These are phyloP conservation scores for Notarius lentiginosus DNA, from an alignment of 2,113 vertebrate genomes.

Conservation along the genomic window DNA sequence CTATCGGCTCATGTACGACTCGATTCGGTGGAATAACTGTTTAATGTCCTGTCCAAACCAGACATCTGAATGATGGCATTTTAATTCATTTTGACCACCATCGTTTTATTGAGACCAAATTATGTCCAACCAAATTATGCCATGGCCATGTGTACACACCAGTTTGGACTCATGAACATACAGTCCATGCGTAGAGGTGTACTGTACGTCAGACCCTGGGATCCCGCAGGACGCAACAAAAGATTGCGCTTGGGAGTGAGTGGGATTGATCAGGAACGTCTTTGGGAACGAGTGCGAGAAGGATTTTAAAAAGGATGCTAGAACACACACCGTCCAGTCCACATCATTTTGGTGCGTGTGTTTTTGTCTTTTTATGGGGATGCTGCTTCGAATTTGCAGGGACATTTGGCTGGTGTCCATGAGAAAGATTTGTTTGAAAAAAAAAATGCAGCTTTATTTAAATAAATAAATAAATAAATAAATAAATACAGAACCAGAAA, in stretches of 20 bases:
- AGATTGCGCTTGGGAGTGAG: not conserved
- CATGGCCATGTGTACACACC: not conserved
- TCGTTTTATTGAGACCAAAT: not conserved
- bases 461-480: no score
- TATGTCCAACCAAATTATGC: not conserved
- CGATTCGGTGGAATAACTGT: no score
- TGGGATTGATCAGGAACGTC: not conserved
- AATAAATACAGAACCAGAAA: not conserved
- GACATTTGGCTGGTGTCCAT: not conserved
- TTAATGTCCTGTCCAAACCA: no score
- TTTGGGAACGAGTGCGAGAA: not conserved
- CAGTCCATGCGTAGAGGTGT: not conserved
- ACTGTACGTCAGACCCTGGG: not conserved
- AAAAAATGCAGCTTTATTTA: not conserved
- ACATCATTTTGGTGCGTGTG: not conserved
- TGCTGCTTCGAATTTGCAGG: not conserved
- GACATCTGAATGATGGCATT: no score
- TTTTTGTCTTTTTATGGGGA: not conserved
- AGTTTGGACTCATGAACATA: not conserved
- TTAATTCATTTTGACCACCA: not conserved
- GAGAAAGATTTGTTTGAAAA: no score
- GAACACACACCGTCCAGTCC: not conserved
- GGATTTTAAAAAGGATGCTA: no score
- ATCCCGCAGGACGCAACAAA: no score
- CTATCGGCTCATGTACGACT: no score